Base-by-base conservation (phyloP, 2,113 vertebrate genomes). In the Grantiella picta region DNA sequence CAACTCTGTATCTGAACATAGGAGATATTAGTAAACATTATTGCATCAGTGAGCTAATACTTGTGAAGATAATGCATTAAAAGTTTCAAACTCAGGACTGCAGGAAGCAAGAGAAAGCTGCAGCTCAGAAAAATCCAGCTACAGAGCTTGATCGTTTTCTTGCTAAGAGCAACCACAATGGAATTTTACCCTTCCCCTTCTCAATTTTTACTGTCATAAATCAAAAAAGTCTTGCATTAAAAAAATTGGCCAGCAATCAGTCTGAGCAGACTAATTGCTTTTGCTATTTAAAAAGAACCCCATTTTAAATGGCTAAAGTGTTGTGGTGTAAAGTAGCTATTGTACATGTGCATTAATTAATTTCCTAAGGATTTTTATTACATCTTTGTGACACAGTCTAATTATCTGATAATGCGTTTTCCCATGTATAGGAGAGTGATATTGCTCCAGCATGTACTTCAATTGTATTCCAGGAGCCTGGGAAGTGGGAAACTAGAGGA, bases 341-440 rank as follows among this genome's bases (percentile, higher is more conserved):
- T 97, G 94, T 97, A 96, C 96, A 76, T 80, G 88, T 95, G 79
- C 91, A 95, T 96, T 97, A 98, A 98, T 98, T 98, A 98, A 98
- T 97, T 98, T 97, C 95, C 95, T 90, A 88, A 95, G 97, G 97
- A 96, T 96, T 97, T 97, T 97, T 96, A 81, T 95, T 98, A 94
- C 96, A 94, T 92, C 96, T 94, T 91, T 82, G 80, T 95, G 96
- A 96, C 95, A 97, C 93, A 78, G 92, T 53, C 96, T 96, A 95
- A 97, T 97, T 97, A 97, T 96, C 95, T 96, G 97, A 96, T 96
- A 96, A 95, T 93, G 91, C 89, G 86, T 94, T 97, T 93, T 70
- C 49, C 88, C 40, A 72, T 82, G 88, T 68, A 87, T 82, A 79
- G 16, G 73, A 69, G 90, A 95, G 87, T 4, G 19, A 93, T 38